A percentile compares a stretch with the other conserved stretches of the same genome.
Conservation (phyloP, 2,888 invertebrate species). For the Mimumesa dahlbomi region DNA sequence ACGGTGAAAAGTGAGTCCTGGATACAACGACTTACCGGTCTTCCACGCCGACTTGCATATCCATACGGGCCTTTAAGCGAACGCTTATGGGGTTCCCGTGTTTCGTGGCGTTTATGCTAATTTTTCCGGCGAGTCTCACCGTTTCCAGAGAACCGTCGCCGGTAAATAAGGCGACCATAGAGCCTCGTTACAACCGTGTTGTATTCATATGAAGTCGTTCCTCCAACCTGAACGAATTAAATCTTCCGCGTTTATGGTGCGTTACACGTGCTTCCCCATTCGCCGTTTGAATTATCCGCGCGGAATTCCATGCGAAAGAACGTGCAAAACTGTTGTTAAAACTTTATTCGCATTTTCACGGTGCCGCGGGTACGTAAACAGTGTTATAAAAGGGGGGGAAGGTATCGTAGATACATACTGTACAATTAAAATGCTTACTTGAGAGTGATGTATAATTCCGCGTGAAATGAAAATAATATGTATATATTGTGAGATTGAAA, state of each 20-base stretch:
- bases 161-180: slow-evolving; percentile 53
- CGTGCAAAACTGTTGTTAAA: background rate
- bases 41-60: slow-evolving; percentile 8
- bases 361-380: too few relatives aligned
- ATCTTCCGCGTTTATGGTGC: slow-evolving; percentile 25
- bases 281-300: background rate
- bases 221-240: slow-evolving; percentile 9
- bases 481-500: too few relatives aligned
- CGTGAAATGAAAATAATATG: too few relatives aligned
- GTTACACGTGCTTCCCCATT: slow-evolving; percentile 11
- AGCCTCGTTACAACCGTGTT: slow-evolving; percentile 47
- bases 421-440: too few relatives aligned
- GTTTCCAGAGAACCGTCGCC: slow-evolving; percentile 53
- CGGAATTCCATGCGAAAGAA: background rate
- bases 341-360: slow-evolving; percentile 15
- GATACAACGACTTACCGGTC: slow-evolving; percentile 12
- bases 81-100: too few relatives aligned
- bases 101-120: slow-evolving; percentile 61
- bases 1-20: background rate
- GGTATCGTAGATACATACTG: too few relatives aligned
- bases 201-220: slow-evolving; percentile 12
- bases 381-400: too few relatives aligned
- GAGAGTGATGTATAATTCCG: too few relatives aligned
- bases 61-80: slow-evolving; percentile 12
- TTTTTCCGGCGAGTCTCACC: slow-evolving; percentile 44